phyloP scores from a whole-genome alignment of 2,113 vertebrate genomes.

The Silurus glanis region DNA sequence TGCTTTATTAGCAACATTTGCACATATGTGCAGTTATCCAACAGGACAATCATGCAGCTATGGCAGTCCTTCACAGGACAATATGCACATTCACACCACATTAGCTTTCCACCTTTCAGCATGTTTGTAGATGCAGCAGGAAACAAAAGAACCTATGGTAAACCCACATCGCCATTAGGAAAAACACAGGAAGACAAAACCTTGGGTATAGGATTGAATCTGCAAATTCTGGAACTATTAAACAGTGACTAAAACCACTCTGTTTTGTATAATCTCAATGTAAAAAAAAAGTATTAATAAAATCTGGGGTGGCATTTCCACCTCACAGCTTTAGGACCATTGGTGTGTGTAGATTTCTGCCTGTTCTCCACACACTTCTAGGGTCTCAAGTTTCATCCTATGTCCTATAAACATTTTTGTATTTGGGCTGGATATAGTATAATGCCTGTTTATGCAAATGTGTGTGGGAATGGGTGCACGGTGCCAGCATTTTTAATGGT shows the following conservation, averaged over 20 bases:
- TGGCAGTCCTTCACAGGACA: not conserved
- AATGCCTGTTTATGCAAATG: not conserved
- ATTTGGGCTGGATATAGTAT: not conserved
- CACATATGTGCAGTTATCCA: not conserved
- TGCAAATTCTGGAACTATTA: not conserved
- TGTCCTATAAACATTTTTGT: not conserved
- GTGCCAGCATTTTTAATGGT: no score
- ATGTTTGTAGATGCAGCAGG: not conserved
- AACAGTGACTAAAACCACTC: not conserved
- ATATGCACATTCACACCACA: not conserved
- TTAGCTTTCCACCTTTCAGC: not conserved
- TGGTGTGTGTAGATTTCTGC: not conserved
- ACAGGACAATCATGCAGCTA: no score
- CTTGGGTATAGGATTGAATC: not conserved
- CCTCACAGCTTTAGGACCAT: not conserved
- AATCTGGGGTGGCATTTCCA: not conserved
- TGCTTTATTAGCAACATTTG: not conserved
- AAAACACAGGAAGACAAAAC: not conserved
- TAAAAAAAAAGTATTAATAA: not conserved
- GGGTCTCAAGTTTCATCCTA: not conserved
- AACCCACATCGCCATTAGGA: not conserved
- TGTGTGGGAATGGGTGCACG: no score
- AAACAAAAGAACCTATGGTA: not conserved
- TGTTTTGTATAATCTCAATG: not conserved
- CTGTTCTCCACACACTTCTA: no score